A percentile compares a stretch with the other conserved stretches of the same genome.
Conservation (phyloP, 1,140 invertebrate species). For the Drosophila navojoa region DNA sequence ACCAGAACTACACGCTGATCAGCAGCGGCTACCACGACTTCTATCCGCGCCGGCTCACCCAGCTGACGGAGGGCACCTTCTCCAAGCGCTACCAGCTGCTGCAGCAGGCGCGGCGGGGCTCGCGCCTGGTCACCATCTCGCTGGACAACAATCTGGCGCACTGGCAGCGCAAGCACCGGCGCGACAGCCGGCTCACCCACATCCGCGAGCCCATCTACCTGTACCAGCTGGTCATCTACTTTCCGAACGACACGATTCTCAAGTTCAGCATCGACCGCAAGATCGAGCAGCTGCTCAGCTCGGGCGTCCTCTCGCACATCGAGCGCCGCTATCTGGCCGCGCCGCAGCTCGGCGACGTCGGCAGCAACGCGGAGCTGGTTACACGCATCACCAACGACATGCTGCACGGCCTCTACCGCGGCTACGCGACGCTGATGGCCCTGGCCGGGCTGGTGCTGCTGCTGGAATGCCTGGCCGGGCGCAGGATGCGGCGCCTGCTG, state of each 20-base stretch:
- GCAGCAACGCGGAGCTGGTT: neutral
- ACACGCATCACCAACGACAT: conserved; percentile 46
- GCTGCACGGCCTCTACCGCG: conserved; percentile 28
- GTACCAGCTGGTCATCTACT: conserved; percentile 66
- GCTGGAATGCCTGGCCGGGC: conserved; percentile 39
- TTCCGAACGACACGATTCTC: conserved; percentile 41
- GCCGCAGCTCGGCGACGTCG: neutral
- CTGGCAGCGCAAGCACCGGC: conserved; percentile 42
- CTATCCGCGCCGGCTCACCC: conserved; percentile 46
- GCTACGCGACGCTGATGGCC: neutral
- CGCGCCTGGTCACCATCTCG: conserved; percentile 49
- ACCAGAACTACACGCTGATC: conserved; percentile 59
- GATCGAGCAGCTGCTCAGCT: conserved; percentile 54
- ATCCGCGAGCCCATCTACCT: conserved; percentile 60
- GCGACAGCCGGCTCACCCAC: conserved; percentile 25
- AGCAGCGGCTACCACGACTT: conserved; percentile 57
- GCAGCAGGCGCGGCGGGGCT: neutral
- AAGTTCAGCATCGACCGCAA: conserved; percentile 59
- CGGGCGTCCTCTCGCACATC: conserved; percentile 56
- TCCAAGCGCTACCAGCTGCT: conserved; percentile 26
- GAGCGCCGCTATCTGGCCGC: conserved; percentile 34
- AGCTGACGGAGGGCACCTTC: conserved; percentile 22
- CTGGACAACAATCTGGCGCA: conserved; percentile 59
- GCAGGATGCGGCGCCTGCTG: conserved; percentile 15
- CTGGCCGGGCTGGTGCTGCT: conserved; percentile 20